Base-by-base conservation (phyloP, 1,140 invertebrate genomes). In the Aphelinus certus region DNA sequence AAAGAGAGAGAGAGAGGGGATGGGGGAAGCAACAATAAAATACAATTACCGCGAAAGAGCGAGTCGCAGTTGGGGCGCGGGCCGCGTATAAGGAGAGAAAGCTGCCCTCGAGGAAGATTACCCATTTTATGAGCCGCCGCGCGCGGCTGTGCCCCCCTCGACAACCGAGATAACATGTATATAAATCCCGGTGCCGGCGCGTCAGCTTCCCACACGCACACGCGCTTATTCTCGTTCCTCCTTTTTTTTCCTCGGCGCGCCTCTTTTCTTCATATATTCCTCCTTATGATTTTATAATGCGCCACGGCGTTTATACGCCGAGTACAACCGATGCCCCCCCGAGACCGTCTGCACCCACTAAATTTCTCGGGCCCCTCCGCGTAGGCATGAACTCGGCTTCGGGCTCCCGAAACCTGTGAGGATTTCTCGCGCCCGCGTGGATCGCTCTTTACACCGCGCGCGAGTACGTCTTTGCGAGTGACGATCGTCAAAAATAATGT, bases 21-120 rank as follows among this genome's bases (percentile, higher is more conserved):
- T 66, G 47, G 63, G n/a, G 57, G 68, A 66, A 72, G 63, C 68
- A 71, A 76, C 71, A 76, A 78, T 78, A 78, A 78, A 78, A 78
- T 72, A 76, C 75, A 78, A 78, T 78, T 78, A 78, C 75, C 53
- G 64, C 55, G 26, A 26, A 0, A 26, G 26, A 26, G 26, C 66
- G 57, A 51, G 57, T 71, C 57, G 70, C 10, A 45, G 26, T 57
- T 55, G n/a, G 26, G 49, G 3, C 10, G 43, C 48, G 68, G 4
- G 67, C 42, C 60, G 58, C 42, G 56, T 65, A 51, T 66, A 67
- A 67, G 57, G 57, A 55, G n/a, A 9, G 53, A 67, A 49, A 67
- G 51, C 61, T 43, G 61, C 67, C 57, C 76, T 71, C 72, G 67
- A 65, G 71, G 72, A 77, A 77, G 71, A 74, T 77, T 73, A 71